Conservation (phyloP, 1,140 invertebrate genomes). For the Seison nebaliae region DNA sequence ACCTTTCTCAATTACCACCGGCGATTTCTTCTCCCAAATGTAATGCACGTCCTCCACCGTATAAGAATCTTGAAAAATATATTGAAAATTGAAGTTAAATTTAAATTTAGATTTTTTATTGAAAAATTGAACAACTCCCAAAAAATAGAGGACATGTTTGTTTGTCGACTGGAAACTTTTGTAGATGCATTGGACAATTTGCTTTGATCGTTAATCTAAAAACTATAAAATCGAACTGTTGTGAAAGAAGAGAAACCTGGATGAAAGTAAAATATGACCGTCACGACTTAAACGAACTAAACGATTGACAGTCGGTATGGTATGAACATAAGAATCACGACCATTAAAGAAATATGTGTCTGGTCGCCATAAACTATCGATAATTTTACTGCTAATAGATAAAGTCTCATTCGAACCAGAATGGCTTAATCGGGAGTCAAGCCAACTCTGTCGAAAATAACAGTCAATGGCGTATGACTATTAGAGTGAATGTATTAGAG, state of each 20-base stretch:
- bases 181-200: conserved; percentile 77
- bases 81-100: not conserved
- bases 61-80: conserved; percentile 17
- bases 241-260: conserved; percentile 16
- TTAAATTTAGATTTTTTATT: not conserved
- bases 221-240: conserved; percentile 4
- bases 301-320: conserved; percentile 24
- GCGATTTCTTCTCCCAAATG: conserved; percentile 19
- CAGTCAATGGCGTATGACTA: conserved; percentile 23
- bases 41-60: conserved; percentile 21
- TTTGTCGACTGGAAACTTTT: conserved; percentile 37
- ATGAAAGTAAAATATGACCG: conserved; percentile 21
- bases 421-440: too few relatives aligned
- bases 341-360: conserved; percentile 28
- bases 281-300: conserved; percentile 21
- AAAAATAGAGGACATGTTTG: conserved; percentile 14
- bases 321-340: conserved; percentile 28
- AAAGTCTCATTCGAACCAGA: too few relatives aligned
- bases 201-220: conserved; percentile 42
- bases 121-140: not conserved
- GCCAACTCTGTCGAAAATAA: conserved; percentile 20
- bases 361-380: too few relatives aligned
- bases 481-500: conserved; percentile 12
- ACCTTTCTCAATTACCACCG: conserved; percentile 8
- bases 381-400: too few relatives aligned